Evolutionary conservation across 2,888 invertebrate genomes (phyloP).

Genomic region (Automeris io): DNA sequence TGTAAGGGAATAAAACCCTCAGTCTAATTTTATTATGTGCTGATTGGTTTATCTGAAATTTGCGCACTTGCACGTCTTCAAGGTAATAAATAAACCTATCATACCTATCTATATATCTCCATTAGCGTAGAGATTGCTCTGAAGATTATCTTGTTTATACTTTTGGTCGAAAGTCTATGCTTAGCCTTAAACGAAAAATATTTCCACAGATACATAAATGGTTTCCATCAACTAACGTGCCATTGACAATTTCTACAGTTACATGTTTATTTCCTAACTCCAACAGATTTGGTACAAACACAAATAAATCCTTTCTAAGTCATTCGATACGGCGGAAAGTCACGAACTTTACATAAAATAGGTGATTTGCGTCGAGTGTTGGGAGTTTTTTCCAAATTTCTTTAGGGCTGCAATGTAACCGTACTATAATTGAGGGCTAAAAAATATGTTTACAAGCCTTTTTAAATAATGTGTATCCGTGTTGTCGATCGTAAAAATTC

Average conservation of each 20-base stretch:
- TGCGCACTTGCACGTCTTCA: no score
- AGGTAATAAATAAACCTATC: no score
- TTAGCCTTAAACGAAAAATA: slow-evolving; percentile 30
- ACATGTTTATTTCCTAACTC: slow-evolving; percentile 37
- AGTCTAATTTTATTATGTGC: no score
- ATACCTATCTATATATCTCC: no score
- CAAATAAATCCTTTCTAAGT: slow-evolving; percentile 73
- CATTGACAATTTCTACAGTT: slow-evolving; percentile 46
- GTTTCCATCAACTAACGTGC: slow-evolving; percentile 41
- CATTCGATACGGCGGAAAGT: slow-evolving; percentile 72
- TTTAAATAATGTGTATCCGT: slow-evolving; percentile 29
- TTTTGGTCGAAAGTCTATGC: no score
- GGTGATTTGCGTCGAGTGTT: slow-evolving; percentile 69
- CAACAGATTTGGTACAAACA: slow-evolving; percentile 41
- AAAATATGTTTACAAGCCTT: slow-evolving; percentile 70
- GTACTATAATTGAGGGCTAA: slow-evolving; percentile 42
- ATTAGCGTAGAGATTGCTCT: no score
- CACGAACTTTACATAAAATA: slow-evolving; percentile 77
- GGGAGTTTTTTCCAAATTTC: slow-evolving; percentile 52
- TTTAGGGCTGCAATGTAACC: slow-evolving; percentile 48
- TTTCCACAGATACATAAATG: slow-evolving; percentile 37
- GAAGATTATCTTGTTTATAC: no score
- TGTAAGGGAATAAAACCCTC: no score
- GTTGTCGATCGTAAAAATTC: slow-evolving; percentile 49
- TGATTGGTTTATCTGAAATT: no score